These are phyloP conservation scores for Penelope pileata DNA, from an alignment of 2,113 vertebrate genomes.

Conservation along the genomic window DNA sequence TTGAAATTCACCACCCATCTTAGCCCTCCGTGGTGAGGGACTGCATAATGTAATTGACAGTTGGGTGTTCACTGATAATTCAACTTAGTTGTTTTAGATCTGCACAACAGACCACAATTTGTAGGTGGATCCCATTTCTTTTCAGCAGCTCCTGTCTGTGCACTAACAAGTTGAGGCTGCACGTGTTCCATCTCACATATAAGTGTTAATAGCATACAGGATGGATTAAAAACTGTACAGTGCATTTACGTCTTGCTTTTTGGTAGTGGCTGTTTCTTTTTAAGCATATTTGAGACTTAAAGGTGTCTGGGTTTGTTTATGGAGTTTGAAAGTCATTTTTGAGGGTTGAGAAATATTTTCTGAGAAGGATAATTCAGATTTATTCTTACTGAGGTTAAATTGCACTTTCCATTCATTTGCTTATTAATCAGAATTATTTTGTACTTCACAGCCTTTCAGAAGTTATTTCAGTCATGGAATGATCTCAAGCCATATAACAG, in stretches of 20 bases:
- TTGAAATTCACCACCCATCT: neutral
- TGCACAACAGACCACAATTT: neutral
- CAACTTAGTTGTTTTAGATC: fast-evolving
- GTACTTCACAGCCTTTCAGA: conserved; percentile 84
- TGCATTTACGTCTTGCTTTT: neutral
- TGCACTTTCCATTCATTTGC: neutral
- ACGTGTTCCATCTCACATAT: fast-evolving
- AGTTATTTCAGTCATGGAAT: conserved; percentile 94
- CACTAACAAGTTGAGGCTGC: neutral
- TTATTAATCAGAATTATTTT: neutral
- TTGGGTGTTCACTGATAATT: neutral
- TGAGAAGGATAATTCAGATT: neutral
- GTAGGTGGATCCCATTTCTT: neutral
- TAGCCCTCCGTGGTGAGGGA: neutral
- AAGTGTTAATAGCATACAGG: too few species aligned
- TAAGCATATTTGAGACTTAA: neutral
- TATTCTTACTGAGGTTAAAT: neutral
- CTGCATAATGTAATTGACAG: neutral
- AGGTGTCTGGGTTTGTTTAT: neutral
- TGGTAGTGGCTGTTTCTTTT: neutral
- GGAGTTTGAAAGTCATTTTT: neutral
- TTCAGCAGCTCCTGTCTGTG: neutral
- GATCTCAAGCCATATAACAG: conserved; percentile 94
- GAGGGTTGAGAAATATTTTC: neutral
- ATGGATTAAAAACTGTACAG: neutral